Base-by-base conservation (phyloP, 1,140 invertebrate genomes). In the Aphidius gifuensis region DNA sequence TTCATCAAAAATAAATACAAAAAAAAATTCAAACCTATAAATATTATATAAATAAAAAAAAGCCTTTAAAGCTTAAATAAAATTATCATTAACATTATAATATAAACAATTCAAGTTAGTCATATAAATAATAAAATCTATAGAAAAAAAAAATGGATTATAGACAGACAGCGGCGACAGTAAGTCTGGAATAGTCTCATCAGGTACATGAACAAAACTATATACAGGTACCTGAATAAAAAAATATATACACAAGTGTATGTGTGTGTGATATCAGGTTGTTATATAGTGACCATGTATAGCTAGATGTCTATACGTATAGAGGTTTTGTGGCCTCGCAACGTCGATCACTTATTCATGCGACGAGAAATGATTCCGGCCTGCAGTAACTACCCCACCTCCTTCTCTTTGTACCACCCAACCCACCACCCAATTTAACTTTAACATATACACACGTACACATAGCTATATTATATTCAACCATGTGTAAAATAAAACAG, bases 331-430 rank as follows among this genome's bases (percentile, higher is more conserved):
- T 38, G 23, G 50, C 47, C 48, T 42, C 32, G 55, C 61, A 66
- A 5, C 55, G 58, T 56, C 69, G 64, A 74, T 76, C 74, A 71
- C 62, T 77, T 76, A 77, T 76, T 77, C 72, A 77, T 76, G 65
- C 65, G 62, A 62, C 66, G 62, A 70, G 72, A 75, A 77, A 77
- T 74, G 72, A 77, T 75, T 75, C 66, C 67, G 68, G 60, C 68
- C 69, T 69, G 69, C 56, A 46, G 5, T 16, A 39, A 32, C 45
- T 21, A 23, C 51, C 50, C 54, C 48, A 8, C 44, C 60, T 60
- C 43, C 23, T 7, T 16, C 16, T 32, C 23, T 32, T 32, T 56
- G 42, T 57, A 9, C 50, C 16, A 9, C 9, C 48, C 47, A 42
- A 50, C 40, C 44, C 44, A 45, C 44, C 11, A 45, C 44, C 44